These are phyloP conservation scores for Pantala flavescens DNA, from an alignment of 1,140 invertebrate genomes.

Conservation along the genomic window DNA sequence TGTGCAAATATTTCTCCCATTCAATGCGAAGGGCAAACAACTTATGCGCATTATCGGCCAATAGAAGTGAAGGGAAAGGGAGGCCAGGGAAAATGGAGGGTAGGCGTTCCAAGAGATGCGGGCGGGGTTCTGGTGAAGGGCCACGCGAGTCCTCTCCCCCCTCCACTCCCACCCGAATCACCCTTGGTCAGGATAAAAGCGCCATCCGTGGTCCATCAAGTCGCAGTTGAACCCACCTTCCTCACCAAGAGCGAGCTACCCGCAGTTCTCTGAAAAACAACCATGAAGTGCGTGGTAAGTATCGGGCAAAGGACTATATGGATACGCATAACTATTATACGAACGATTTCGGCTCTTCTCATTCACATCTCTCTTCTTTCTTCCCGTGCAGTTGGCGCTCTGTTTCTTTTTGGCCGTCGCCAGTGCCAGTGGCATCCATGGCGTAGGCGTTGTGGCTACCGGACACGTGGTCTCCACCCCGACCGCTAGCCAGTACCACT, in stretches of 20 bases:
- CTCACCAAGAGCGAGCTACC: not conserved
- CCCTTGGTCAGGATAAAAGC: not conserved
- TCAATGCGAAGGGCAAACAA: too few relatives aligned
- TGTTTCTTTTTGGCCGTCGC: not conserved
- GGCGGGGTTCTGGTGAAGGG: too few relatives aligned
- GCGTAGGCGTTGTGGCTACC: slow-evolving; percentile 9
- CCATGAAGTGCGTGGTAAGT: not conserved
- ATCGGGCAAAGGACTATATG: not conserved
- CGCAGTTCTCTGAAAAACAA: not conserved
- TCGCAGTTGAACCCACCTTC: not conserved
- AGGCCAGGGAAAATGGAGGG: too few relatives aligned
- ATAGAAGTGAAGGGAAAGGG: too few relatives aligned
- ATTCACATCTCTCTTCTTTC: not conserved
- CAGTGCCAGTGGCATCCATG: not conserved
- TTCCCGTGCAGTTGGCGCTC: not conserved
- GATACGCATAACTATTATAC: not conserved
- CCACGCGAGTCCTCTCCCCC: not conserved
- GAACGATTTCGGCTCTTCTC: not conserved
- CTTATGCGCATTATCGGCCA: too few relatives aligned
- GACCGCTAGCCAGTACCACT: slow-evolving; percentile 34
- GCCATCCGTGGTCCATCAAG: not conserved
- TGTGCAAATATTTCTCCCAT: too few relatives aligned
- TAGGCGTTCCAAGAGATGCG: too few relatives aligned
- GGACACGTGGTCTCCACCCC: slow-evolving; percentile 31
- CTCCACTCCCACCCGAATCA: not conserved